Percentiles rank a stretch among this genome's conserved stretches.
Conservation (phyloP, 92 coral and sea anemone species). For the Metridium senile region DNA sequence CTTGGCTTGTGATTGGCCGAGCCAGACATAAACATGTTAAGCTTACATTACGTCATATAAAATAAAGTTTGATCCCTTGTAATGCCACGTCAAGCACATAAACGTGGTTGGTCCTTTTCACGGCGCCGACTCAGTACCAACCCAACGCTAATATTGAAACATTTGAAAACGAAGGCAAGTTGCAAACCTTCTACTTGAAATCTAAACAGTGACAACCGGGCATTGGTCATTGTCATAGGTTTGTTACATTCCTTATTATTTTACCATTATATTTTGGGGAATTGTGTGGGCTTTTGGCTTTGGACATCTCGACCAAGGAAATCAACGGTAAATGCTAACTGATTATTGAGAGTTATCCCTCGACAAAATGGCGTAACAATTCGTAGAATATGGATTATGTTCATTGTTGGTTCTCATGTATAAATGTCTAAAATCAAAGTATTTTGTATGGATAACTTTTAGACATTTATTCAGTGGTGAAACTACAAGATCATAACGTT, state of each 20-base stretch:
- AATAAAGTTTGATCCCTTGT: conserved; percentile 92
- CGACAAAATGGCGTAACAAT: conserved; percentile 38
- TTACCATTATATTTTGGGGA: conserved; percentile 26
- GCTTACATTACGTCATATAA: conserved; percentile 96
- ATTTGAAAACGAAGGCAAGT: conserved; percentile 64
- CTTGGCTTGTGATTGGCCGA: conserved; percentile 75
- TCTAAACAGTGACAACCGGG: conserved; percentile 70
- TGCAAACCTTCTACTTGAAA: conserved; percentile 72
- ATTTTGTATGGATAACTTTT: background rate
- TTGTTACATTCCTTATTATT: conserved; percentile 65
- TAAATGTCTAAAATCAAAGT: conserved; percentile 19
- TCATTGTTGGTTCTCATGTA: conserved; percentile 9
- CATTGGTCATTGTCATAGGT: conserved; percentile 91
- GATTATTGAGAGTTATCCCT: conserved; percentile 20
- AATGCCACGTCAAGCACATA: conserved; percentile 97
- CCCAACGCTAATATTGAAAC: conserved; percentile 83
- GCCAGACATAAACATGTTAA: conserved; percentile 77
- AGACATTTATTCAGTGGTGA: conserved; percentile 9
- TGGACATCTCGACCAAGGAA: conserved; percentile 16
- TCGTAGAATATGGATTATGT: conserved; percentile 5
- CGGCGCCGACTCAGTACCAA: conserved; percentile 77
- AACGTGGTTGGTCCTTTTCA: conserved; percentile 80
- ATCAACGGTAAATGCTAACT: conserved; percentile 40
- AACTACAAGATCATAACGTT: background rate
- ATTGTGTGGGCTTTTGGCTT: conserved; percentile 13